Percentiles rank a stretch among this genome's conserved stretches.
These are phyloP conservation scores for Dasypolia templi DNA, from an alignment of 2,888 invertebrate genomes.

Conservation along the genomic window DNA sequence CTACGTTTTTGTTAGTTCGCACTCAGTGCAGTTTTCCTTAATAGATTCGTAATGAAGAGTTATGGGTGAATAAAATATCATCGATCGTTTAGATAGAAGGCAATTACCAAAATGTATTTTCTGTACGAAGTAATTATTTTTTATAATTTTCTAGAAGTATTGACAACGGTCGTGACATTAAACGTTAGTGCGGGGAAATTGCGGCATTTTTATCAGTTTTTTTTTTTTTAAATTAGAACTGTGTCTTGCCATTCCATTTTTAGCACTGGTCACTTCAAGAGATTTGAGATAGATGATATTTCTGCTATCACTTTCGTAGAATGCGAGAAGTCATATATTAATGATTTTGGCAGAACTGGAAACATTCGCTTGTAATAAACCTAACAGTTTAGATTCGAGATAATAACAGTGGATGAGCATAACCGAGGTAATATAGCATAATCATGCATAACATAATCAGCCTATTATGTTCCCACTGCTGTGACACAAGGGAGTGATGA, in stretches of 20 bases:
- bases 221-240: neutral
- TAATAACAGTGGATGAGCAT: too few relatives aligned
- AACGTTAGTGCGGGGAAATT: constrained; percentile 18
- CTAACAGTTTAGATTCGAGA: too few relatives aligned
- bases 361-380: too few relatives aligned
- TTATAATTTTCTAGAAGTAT: constrained; percentile 21
- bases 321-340: too few relatives aligned
- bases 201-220: neutral
- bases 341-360: too few relatives aligned
- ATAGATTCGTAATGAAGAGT: constrained; percentile 11
- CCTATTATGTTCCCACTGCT: too few relatives aligned
- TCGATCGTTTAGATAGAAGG: constrained; percentile 5
- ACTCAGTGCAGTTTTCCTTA: constrained; percentile 41
- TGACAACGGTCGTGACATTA: constrained; percentile 36
- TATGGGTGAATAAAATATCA: constrained; percentile 33
- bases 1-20: constrained; percentile 4
- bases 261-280: neutral
- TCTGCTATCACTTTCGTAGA: neutral
- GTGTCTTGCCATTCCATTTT: neutral
- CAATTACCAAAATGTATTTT: constrained; percentile 15
- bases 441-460: too few relatives aligned
- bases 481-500: too few relatives aligned
- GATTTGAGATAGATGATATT: neutral
- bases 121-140: constrained; percentile 12
- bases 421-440: too few relatives aligned